phyloP scores from a whole-genome alignment of 2,797 vertebrate species.

The Labeo calbasu region DNA sequence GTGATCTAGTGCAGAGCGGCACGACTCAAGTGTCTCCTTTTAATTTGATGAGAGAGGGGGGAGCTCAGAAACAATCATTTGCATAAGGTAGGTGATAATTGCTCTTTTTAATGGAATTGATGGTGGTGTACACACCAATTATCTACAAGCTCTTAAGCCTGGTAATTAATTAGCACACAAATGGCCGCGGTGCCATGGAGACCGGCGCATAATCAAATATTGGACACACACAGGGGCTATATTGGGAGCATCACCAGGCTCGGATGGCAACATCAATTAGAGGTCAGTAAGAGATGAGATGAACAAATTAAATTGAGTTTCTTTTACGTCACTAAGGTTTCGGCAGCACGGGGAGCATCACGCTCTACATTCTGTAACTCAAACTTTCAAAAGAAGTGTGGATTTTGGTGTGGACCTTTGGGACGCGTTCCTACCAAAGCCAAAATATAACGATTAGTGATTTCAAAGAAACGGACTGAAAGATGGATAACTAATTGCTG shows the following conservation, averaged over 20 bases:
- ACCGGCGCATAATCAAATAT: conserved; percentile 58
- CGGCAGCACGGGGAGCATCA: background rate
- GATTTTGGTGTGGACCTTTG: background rate
- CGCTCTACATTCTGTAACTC: background rate
- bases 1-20: conserved; percentile 47
- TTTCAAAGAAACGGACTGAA: background rate
- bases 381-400: background rate
- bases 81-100: conserved; percentile 64
- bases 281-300: conserved; percentile 54
- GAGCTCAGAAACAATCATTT: conserved; percentile 50
- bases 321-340: background rate
- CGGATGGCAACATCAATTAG: conserved; percentile 55
- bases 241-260: conserved; percentile 37
- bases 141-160: conserved; percentile 60
- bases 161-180: conserved; percentile 62
- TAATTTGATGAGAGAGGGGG: conserved; percentile 53
- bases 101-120: conserved; percentile 64
- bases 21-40: conserved; percentile 52
- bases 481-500: background rate
- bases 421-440: background rate
- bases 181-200: conserved; percentile 56
- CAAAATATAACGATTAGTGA: background rate
- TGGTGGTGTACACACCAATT: conserved; percentile 64
- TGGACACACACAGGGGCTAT: conserved; percentile 42
- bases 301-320: conserved; percentile 33